Conservation (phyloP, 2,113 vertebrate species). For the Acinonyx jubatus region DNA sequence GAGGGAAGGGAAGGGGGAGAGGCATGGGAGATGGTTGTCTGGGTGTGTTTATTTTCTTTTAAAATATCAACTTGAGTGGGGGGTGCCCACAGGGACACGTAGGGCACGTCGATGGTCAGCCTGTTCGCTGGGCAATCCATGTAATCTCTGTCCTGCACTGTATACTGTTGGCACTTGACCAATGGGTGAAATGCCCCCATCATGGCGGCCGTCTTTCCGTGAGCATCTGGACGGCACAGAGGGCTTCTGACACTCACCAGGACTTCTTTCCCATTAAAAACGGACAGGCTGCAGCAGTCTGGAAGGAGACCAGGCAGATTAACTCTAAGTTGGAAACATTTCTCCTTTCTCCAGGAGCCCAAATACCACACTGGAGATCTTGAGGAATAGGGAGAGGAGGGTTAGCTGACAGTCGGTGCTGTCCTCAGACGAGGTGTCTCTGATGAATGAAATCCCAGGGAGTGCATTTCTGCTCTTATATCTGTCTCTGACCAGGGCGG, state of each 20-base stretch:
- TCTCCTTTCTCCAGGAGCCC: neutral
- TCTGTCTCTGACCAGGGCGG: neutral
- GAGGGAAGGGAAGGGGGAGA: neutral
- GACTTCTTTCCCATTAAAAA: neutral
- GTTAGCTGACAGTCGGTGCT: neutral
- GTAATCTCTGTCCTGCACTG: neutral
- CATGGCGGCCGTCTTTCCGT: accelerated
- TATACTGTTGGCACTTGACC: neutral
- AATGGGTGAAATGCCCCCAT: neutral
- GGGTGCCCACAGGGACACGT: neutral
- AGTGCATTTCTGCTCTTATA: too few species aligned
- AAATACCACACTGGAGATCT: neutral
- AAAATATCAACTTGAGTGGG: neutral
- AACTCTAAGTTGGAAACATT: neutral
- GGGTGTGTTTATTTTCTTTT: neutral
- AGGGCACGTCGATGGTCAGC: neutral
- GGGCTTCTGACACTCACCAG: neutral
- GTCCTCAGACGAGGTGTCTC: neutral
- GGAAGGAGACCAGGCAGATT: neutral
- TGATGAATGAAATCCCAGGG: neutral
- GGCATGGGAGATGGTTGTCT: neutral
- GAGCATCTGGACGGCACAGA: neutral
- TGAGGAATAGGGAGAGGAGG: neutral
- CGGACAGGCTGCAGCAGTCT: too few species aligned
- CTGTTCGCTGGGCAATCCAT: accelerated